Percentiles rank a stretch among this genome's conserved stretches.
Conservation (phyloP, 2,113 vertebrate species). For the Thamnaconus septentrionalis region DNA sequence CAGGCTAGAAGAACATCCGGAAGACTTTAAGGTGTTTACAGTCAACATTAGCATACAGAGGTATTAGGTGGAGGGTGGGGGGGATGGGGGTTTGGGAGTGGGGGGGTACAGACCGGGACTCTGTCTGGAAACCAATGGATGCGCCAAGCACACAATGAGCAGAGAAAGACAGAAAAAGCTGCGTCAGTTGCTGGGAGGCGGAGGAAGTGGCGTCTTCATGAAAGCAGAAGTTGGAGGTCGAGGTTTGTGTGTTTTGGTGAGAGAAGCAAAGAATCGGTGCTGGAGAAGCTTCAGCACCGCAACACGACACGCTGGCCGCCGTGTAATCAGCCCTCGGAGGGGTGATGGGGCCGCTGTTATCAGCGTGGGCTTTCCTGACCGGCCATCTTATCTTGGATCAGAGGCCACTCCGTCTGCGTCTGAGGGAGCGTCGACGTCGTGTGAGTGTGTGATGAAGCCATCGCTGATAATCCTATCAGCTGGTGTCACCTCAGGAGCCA, state of each 20-base stretch:
- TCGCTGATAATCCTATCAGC: constrained; percentile 60
- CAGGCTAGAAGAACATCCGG: constrained; percentile 26
- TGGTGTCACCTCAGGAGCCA: constrained; percentile 44
- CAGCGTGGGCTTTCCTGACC: constrained; percentile 64
- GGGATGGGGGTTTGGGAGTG: not conserved
- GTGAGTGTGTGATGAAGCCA: constrained; percentile 33
- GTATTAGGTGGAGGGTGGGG: no score
- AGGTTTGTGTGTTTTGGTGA: not conserved
- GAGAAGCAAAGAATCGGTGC: not conserved
- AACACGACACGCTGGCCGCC: constrained; percentile 26
- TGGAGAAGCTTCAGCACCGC: constrained; percentile 2
- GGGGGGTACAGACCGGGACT: not conserved
- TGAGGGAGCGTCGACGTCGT: constrained; percentile 13
- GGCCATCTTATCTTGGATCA: constrained; percentile 65
- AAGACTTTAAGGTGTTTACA: constrained; percentile 45
- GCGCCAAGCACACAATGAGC: no score
- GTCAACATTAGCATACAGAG: constrained; percentile 55
- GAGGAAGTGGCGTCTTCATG: not conserved
- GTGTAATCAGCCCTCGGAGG: constrained; percentile 41
- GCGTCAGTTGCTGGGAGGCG: not conserved
- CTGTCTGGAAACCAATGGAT: not conserved
- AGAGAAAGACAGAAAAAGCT: not conserved
- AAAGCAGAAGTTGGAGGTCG: not conserved
- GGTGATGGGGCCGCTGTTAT: constrained; percentile 54
- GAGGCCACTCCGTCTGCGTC: constrained; percentile 29